Base-by-base conservation (phyloP, 1,140 invertebrate genomes). In the Drosophila punjabiensis region DNA sequence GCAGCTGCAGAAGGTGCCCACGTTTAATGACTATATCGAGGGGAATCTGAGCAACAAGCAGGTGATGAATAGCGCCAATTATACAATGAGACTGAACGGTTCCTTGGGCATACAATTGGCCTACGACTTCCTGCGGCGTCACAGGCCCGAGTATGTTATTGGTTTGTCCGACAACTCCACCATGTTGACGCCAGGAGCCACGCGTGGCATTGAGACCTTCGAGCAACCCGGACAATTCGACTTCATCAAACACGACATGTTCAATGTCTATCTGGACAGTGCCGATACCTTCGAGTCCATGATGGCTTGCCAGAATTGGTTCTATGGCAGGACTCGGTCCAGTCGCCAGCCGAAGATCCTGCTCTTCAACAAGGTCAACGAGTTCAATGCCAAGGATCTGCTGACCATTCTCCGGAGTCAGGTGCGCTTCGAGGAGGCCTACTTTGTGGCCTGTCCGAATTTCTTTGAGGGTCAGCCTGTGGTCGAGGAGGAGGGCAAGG, bases 241-340 rank as follows among this genome's bases (percentile, higher is more conserved):
- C 85, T 93, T 96, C 10, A 90, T 96, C 16, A 89, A 89, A 0
- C 75, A 91, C 8, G 87, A 93, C 30, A 93, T 93, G 70, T 93
- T 93, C 45, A 80, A 90, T 11, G 98, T 96, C 90, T 99, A 96
- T 90, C 88, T 99, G 52, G 99, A 99, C 93, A 98, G 98, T 5
- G 99, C 99, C 8, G 99, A 99, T 91, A 99, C 99, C 0, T 85
- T 94, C 7, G 97, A 99, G 89, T 99, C 98, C 93, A 96, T 99
- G 79, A 92, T 95, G 70, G 95, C 96, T 45, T 98, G 98, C 92
- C 93, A 94, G 1, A 93, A 96, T 14, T 99, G 98, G 99, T 99
- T 98, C 86, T 76, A 92, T 45, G 84, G 94, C 14, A 79, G 93
- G 35, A 94, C 93, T 0, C 18, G 77, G 41, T 24, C 75, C 28